Evolutionary conservation across 2,797 vertebrate genomes (phyloP).

Genomic region (Mionectes olivaceus): DNA sequence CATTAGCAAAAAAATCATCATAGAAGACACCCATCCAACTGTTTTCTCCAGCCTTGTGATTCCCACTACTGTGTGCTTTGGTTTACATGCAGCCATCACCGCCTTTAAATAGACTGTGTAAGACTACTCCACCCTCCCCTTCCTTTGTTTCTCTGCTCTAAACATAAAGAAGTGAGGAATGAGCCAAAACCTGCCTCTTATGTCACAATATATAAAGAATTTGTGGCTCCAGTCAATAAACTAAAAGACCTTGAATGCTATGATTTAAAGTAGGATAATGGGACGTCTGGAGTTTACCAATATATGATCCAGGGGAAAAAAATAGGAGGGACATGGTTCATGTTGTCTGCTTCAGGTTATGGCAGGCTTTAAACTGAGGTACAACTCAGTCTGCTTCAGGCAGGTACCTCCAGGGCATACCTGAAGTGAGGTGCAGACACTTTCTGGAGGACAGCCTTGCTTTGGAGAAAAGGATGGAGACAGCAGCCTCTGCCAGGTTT

Average conservation of each 20-base stretch:
- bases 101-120: slow-evolving; percentile 52
- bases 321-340: neutral
- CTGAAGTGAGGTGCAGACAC: neutral
- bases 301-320: neutral
- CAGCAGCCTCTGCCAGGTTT: neutral
- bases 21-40: neutral
- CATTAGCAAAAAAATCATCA: neutral
- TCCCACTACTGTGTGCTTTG: slow-evolving; percentile 14
- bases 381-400: neutral
- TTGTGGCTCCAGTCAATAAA: slow-evolving; percentile 26
- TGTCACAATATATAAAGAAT: neutral
- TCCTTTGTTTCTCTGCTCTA: slow-evolving; percentile 49
- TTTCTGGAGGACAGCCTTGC: neutral
- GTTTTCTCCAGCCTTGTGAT: slow-evolving; percentile 27
- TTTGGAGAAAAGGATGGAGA: neutral
- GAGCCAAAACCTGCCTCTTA: slow-evolving; percentile 20
- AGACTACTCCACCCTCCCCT: slow-evolving; percentile 43
- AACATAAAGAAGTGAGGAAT: slow-evolving; percentile 41
- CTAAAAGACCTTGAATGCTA: neutral
- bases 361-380: neutral
- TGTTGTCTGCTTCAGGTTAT: neutral
- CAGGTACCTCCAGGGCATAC: neutral
- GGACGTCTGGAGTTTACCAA: neutral
- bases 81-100: neutral
- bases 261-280: slow-evolving; percentile 4